Base-by-base conservation (phyloP, 2,888 invertebrate species). In the Poecilus cupreus region DNA sequence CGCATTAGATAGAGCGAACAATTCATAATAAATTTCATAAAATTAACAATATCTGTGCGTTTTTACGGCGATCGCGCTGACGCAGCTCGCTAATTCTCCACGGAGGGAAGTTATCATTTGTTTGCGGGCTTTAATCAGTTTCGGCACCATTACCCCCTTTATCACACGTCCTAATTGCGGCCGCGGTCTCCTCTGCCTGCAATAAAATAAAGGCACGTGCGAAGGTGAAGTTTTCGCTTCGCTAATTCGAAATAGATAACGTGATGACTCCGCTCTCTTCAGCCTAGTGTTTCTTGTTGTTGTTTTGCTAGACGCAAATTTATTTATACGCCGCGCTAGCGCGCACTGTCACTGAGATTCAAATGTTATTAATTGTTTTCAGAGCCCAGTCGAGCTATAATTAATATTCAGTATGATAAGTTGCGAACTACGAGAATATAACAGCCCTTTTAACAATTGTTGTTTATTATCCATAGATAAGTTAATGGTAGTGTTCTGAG, bases 1-100 rank as follows among this genome's bases (percentile, higher is more conserved):
- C 18, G 43, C 39, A 13, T 16, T 43, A 51, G 54, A 54, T 13
- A 26, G 13, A 13, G 20, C 24, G 1, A 11, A 57, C 76, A 76
- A 76, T 76, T 76, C 76, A 76, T 76, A 57, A 76, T 76, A 76
- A 76, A 76, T 57, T 57, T 57, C 39, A 46, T 54, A 76, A 76
- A 76, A 76, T 76, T 76, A 76, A 76, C 76, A 76, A 76, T 76
- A 76, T 57, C 72, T 24, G 24, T 13, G 60, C 60, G 22, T 22
- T 26, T 13, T 26, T 20, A 60, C 5, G 24, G 57, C 60, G 24
- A 60, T 60, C 60, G 22, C 60, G 60, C 60, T 60, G 18, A 22
- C 24, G 22, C 60, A 60, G 60, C 60, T 18, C 60, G 26, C 26
- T 22, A 54, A 54, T 16, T 22, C 32, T 32, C 32, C 32, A 32